These are phyloP conservation scores for Tauraco erythrolophus DNA, from an alignment of 2,113 vertebrate species.

Conservation along the genomic window DNA sequence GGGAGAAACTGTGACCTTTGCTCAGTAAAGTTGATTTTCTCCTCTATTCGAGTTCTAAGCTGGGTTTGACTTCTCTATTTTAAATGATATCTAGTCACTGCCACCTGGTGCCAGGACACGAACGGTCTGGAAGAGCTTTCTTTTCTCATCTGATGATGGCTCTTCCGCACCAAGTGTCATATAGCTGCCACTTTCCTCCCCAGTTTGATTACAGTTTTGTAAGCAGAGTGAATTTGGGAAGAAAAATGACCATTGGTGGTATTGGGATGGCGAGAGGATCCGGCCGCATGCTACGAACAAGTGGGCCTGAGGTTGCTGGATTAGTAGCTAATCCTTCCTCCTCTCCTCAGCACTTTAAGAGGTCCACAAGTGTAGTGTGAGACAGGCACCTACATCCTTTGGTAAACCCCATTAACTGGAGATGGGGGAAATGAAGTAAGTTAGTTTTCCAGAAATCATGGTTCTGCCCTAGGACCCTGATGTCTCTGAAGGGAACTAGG, in stretches of 20 bases:
- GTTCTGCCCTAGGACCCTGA: neutral
- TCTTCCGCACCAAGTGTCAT: neutral
- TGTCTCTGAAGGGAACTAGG: neutral
- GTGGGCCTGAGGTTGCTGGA: neutral
- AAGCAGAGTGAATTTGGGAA: neutral
- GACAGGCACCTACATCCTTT: neutral
- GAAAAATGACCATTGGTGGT: neutral
- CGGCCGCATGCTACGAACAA: accelerated
- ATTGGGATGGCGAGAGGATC: neutral
- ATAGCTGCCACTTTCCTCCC: neutral
- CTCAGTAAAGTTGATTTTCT: neutral
- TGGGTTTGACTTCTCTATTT: neutral
- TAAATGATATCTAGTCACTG: neutral
- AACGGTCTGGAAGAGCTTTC: neutral
- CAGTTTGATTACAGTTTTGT: neutral
- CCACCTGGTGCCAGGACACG: neutral
- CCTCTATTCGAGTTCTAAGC: neutral
- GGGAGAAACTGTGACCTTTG: neutral
- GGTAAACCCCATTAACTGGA: neutral
- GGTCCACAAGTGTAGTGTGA: neutral
- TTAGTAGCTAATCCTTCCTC: neutral
- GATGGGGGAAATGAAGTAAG: neutral
- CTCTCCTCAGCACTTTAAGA: neutral
- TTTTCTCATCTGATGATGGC: neutral
- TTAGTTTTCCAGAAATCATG: neutral